A percentile compares a stretch with the other conserved stretches of the same genome.
Conservation (phyloP, 2,113 vertebrate genomes). For the Fregata magnificens region DNA sequence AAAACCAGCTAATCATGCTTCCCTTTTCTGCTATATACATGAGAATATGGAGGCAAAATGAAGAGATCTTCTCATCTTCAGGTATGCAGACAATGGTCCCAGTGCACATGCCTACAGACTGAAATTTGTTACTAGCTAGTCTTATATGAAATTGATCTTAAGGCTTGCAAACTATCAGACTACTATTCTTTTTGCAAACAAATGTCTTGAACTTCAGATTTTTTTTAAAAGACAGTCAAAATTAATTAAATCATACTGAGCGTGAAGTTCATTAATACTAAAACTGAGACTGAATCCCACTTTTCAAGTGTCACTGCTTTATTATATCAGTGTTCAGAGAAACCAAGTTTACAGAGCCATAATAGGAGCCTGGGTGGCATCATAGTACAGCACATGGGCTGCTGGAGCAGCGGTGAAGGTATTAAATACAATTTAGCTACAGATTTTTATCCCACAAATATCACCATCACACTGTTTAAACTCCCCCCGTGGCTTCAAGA, state of each 20-base stretch:
- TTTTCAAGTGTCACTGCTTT: background rate
- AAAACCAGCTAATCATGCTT: background rate
- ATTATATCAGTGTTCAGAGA: background rate
- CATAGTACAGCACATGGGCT: background rate
- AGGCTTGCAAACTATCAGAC: background rate
- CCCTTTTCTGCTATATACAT: background rate
- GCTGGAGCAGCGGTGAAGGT: background rate
- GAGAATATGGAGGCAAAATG: background rate
- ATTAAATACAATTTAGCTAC: background rate
- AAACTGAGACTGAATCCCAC: background rate
- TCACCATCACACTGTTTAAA: background rate
- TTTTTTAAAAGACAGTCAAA: background rate
- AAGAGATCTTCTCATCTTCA: background rate
- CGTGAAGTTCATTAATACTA: background rate
- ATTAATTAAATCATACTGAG: background rate
- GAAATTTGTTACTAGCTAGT: background rate
- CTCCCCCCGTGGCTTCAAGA: background rate
- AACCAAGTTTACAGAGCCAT: background rate
- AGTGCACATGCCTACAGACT: background rate
- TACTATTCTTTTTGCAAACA: background rate
- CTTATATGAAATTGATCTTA: background rate
- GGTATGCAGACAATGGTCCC: background rate
- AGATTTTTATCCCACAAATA: background rate
- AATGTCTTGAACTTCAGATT: background rate
- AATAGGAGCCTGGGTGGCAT: background rate